These are phyloP conservation scores for Brachypterus glaber DNA, from an alignment of 2,888 invertebrate species.

Conservation along the genomic window DNA sequence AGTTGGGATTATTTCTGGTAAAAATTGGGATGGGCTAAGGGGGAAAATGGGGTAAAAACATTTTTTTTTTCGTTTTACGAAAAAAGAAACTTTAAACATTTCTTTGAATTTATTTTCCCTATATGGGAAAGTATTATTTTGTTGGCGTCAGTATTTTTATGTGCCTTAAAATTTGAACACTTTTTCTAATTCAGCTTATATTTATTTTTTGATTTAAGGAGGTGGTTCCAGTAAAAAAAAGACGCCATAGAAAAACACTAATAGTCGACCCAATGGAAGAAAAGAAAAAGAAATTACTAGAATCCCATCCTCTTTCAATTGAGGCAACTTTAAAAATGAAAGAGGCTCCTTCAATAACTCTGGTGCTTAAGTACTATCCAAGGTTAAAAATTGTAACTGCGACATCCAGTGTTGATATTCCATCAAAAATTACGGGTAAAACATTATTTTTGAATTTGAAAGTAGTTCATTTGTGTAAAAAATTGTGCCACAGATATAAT, in stretches of 20 bases:
- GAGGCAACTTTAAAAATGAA: conserved; percentile 50
- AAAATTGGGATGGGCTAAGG: no score
- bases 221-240: conserved; percentile 45
- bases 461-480: no score
- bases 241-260: conserved; percentile 50
- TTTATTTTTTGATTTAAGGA: conserved; percentile 24
- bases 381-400: conserved; percentile 68
- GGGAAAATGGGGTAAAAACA: no score
- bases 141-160: no score
- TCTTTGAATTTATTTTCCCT: no score
- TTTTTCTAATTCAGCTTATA: background rate
- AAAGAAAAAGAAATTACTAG: conserved; percentile 55
- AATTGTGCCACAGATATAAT: no score
- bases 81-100: no score
- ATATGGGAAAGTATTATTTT: no score
- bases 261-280: conserved; percentile 60
- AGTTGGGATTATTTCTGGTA: no score
- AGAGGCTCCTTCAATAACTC: conserved; percentile 55
- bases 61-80: no score
- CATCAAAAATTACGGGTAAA: conserved; percentile 47
- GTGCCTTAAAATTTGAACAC: no score
- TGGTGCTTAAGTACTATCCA: conserved; percentile 60
- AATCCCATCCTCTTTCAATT: conserved; percentile 64
- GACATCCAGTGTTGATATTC: conserved; percentile 49
- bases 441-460: no score